Percentiles rank a stretch among this genome's conserved stretches.
These are phyloP conservation scores for Stenotaenia linearis DNA, from an alignment of 2,888 invertebrate genomes.

Conservation along the genomic window DNA sequence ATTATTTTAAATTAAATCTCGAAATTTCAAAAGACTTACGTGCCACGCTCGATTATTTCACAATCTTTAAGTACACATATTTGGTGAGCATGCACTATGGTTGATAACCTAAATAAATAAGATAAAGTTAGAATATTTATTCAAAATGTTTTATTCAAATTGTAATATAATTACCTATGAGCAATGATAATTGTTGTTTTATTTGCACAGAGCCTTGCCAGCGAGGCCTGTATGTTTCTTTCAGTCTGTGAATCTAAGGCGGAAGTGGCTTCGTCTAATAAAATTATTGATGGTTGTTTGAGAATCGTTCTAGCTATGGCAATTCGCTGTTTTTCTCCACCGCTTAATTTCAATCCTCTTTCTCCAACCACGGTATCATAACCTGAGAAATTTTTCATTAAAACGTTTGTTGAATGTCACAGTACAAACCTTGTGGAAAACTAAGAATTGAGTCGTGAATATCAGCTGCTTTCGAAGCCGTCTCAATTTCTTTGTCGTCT, in stretches of 20 bases:
- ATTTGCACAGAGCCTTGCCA: conserved; percentile 70
- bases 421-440: conserved; percentile 85
- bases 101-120: conserved; percentile 61
- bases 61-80: conserved; percentile 90
- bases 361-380: conserved; percentile 90
- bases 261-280: conserved; percentile 88
- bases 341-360: conserved; percentile 86
- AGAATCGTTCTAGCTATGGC: conserved; percentile 93
- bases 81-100: conserved; percentile 89
- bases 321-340: conserved; percentile 95
- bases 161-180: conserved; percentile 59
- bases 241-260: conserved; percentile 94
- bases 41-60: conserved; percentile 83
- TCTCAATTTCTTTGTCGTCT: conserved; percentile 71
- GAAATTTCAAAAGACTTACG: conserved; percentile 52
- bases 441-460: conserved; percentile 85
- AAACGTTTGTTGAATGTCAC: no score
- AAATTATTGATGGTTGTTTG: conserved; percentile 81
- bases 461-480: conserved; percentile 85
- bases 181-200: conserved; percentile 91
- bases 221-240: conserved; percentile 74
- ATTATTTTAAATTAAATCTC: no score
- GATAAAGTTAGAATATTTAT: no score
- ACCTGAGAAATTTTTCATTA: conserved; percentile 41
- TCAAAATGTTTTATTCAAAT: no score